phyloP scores from a whole-genome alignment of 2,113 vertebrate genomes.

The Sander lucioperca region DNA sequence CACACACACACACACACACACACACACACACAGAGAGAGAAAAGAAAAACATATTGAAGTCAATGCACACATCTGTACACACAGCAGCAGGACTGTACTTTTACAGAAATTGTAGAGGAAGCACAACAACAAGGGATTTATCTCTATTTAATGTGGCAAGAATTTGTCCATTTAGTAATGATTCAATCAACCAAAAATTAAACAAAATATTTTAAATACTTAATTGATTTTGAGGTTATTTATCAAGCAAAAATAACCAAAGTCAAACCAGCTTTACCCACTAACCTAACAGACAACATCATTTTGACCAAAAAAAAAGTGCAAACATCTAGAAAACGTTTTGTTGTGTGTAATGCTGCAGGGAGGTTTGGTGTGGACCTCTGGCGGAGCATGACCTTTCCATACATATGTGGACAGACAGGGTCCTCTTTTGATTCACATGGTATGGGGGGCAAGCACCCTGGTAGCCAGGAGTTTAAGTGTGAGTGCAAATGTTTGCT shows the following conservation, averaged over 20 bases:
- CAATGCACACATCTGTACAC: neutral
- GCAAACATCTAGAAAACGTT: neutral
- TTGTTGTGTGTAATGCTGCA: constrained; percentile 17
- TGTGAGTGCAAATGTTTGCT: constrained; percentile 86
- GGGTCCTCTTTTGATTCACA: constrained; percentile 74
- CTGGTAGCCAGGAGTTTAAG: constrained; percentile 76
- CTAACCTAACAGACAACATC: neutral
- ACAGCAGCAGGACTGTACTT: neutral
- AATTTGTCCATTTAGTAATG: neutral
- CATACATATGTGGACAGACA: constrained; percentile 67
- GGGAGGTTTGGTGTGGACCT: constrained; percentile 17
- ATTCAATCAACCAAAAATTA: neutral
- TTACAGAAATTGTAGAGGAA: neutral
- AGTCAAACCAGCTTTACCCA: neutral
- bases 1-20: neutral
- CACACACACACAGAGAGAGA: neutral
- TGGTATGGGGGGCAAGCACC: constrained; percentile 63
- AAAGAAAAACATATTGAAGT: constrained; percentile 3
- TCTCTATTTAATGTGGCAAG: neutral
- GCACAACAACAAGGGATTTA: neutral
- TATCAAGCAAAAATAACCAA: neutral
- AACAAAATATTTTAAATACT: neutral
- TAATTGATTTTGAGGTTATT: neutral
- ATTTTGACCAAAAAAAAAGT: neutral
- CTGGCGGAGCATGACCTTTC: constrained; percentile 62